These are phyloP conservation scores for Lumbricus terrestris DNA, from an alignment of 2,888 invertebrate genomes.

Conservation along the genomic window DNA sequence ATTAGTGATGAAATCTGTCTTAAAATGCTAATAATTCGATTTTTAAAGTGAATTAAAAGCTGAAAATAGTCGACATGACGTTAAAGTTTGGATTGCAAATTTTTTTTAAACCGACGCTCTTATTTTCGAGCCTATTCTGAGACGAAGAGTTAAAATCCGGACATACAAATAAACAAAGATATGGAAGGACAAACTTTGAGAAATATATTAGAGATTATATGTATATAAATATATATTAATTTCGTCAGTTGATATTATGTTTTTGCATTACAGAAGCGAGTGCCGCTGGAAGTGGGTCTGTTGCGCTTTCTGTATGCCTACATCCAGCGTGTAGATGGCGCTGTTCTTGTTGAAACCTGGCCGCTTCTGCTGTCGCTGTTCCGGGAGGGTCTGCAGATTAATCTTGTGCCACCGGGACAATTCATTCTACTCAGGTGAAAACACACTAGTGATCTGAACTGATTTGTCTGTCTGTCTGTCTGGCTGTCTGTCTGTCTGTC, in stretches of 20 bases:
- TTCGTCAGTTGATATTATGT: neutral
- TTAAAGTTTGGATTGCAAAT: too few species aligned
- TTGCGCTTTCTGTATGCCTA: constrained; percentile 78
- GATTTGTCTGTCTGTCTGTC: neutral
- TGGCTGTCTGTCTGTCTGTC: neutral
- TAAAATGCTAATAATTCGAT: too few species aligned
- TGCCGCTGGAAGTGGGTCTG: constrained; percentile 74
- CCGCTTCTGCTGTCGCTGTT: constrained; percentile 73
- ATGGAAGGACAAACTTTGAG: too few species aligned
- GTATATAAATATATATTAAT: neutral
- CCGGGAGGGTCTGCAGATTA: constrained; percentile 71
- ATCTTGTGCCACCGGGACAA: constrained; percentile 72
- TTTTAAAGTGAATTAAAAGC: too few species aligned
- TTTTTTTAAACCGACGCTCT: too few species aligned
- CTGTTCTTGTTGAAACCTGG: constrained; percentile 78
- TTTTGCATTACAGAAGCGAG: neutral
- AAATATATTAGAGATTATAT: too few species aligned
- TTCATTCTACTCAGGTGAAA: constrained; percentile 72
- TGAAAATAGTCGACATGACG: too few species aligned
- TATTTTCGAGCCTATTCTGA: too few species aligned
- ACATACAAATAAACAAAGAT: too few species aligned
- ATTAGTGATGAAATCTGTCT: too few species aligned
- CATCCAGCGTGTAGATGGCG: constrained; percentile 65
- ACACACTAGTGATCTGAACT: neutral
- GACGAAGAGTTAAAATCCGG: too few species aligned